Conservation (phyloP, 1,140 invertebrate genomes). For the Lamellibrachia luymesi region DNA sequence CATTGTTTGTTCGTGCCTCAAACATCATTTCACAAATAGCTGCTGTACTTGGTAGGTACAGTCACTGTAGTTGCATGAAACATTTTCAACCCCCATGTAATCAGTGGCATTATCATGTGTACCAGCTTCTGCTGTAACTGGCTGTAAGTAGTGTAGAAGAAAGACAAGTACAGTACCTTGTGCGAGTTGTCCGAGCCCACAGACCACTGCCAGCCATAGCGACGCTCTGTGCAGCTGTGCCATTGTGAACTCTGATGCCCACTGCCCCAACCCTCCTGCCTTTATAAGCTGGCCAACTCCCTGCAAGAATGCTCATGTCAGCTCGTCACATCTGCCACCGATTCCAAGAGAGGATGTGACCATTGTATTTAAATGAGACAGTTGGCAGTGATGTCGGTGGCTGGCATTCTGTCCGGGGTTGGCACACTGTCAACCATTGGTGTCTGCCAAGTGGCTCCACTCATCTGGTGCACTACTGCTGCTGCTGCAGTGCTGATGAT, state of each 20-base stretch:
- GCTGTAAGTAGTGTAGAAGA: not conserved
- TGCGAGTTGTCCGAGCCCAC: not conserved
- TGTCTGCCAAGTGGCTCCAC: not conserved
- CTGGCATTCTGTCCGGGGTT: not conserved
- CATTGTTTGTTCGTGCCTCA: no score
- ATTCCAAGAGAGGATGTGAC: not conserved
- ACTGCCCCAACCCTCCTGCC: not conserved
- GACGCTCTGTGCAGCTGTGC: not conserved
- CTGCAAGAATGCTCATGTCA: not conserved
- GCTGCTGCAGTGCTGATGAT: not conserved
- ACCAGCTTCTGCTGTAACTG: not conserved
- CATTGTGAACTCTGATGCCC: not conserved
- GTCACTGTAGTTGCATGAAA: no score
- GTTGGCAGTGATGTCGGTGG: not conserved
- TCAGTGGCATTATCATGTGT: not conserved
- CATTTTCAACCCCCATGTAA: not conserved
- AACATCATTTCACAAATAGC: no score
- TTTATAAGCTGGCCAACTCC: not conserved
- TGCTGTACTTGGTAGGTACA: no score
- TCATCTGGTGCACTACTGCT: not conserved
- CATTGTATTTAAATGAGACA: not conserved
- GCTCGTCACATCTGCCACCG: not conserved
- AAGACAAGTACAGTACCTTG: not conserved
- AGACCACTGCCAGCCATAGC: not conserved
- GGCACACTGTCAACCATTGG: not conserved